A percentile compares a stretch with the other conserved stretches of the same genome.
Conservation (phyloP, 1,140 invertebrate species). For the Drosophila hydei region DNA sequence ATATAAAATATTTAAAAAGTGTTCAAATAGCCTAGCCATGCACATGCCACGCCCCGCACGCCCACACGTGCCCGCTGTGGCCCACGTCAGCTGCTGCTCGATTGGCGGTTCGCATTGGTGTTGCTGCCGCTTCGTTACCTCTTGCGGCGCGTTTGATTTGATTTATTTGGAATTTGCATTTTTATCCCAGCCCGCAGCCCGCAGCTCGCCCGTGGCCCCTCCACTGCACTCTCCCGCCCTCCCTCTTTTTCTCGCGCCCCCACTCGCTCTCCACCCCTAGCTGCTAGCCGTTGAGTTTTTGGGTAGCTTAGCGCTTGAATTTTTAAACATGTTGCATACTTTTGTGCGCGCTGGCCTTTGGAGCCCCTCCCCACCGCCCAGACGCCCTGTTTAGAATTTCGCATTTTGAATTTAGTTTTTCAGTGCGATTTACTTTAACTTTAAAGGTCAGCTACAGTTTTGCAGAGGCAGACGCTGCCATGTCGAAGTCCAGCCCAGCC, state of each 20-base stretch:
- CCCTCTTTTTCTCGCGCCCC: too few species aligned
- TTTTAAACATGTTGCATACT: slow-evolving; percentile 78
- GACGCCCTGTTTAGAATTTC: slow-evolving; percentile 56
- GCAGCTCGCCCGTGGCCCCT: too few species aligned
- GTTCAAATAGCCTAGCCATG: slow-evolving; percentile 44
- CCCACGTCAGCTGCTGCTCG: background rate
- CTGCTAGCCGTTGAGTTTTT: slow-evolving; percentile 6
- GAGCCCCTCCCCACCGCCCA: background rate
- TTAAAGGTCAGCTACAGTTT: too few species aligned
- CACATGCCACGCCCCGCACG: background rate
- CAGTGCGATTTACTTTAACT: slow-evolving; percentile 4
- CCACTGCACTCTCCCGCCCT: background rate
- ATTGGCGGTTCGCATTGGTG: slow-evolving; percentile 64
- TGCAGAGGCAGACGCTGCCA: too few species aligned
- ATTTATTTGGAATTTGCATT: slow-evolving; percentile 81
- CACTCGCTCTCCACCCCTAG: background rate
- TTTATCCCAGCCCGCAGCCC: slow-evolving; percentile 32
- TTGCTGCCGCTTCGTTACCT: slow-evolving; percentile 81
- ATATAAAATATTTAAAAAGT: slow-evolving; percentile 79
- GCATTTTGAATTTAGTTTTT: slow-evolving; percentile 47
- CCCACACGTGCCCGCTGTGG: background rate
- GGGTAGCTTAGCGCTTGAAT: slow-evolving; percentile 54
- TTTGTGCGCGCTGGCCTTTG: slow-evolving; percentile 56
- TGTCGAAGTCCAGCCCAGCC: too few species aligned
- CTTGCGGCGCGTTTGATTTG: slow-evolving; percentile 75